Conservation (phyloP, 2,797 vertebrate genomes). For the Sebastes steindachneri region DNA sequence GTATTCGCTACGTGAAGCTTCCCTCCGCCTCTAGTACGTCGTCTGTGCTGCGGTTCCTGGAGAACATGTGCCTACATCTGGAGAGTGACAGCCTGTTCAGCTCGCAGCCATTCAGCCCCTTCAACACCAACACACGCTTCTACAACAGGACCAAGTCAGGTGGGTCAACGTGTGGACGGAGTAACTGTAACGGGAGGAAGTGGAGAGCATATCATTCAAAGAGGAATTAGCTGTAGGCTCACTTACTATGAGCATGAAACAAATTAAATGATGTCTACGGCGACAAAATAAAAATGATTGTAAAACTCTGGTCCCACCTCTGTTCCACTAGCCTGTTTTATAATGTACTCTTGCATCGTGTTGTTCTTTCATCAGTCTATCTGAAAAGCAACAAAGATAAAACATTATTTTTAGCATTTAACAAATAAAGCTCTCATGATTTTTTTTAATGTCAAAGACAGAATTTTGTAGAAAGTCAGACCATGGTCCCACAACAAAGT, state of each 20-base stretch:
- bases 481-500: neutral
- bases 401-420: neutral
- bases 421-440: neutral
- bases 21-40: conserved; percentile 95
- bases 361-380: neutral
- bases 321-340: neutral
- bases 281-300: neutral
- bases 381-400: neutral
- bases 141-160: conserved; percentile 87
- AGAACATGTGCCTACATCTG: conserved; percentile 93
- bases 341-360: neutral
- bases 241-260: neutral
- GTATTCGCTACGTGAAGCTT: conserved; percentile 91
- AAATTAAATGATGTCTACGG: neutral
- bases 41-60: conserved; percentile 93
- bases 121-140: conserved; percentile 69
- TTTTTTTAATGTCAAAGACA: neutral
- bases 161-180: conserved; percentile 26
- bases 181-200: neutral
- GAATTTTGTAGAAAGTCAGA: neutral
- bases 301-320: neutral
- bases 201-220: neutral
- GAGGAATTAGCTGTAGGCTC: neutral
- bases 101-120: conserved; percentile 94
- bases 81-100: conserved; percentile 95